These are phyloP conservation scores for Mizuhopecten yessoensis DNA, from an alignment of 1,140 invertebrate species.

Conservation along the genomic window DNA sequence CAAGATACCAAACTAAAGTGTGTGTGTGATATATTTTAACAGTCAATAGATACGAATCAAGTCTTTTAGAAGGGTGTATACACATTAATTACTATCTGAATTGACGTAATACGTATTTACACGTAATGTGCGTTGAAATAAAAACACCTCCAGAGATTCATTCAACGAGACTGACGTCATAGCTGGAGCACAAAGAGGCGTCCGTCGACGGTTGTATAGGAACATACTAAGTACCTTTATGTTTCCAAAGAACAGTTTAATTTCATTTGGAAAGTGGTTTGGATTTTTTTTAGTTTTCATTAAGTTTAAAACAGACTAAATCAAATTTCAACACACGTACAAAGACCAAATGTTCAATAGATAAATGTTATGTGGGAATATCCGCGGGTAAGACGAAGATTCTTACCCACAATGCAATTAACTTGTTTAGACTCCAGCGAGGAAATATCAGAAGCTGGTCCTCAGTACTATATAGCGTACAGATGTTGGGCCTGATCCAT, in stretches of 20 bases:
- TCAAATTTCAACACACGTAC: not conserved
- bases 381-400: not conserved
- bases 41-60: not conserved
- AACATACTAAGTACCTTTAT: not conserved
- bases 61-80: not conserved
- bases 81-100: not conserved
- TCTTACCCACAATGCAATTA: constrained; percentile 39
- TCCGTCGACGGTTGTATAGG: not conserved
- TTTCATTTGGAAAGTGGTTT: not conserved
- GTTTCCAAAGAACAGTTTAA: not conserved
- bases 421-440: not conserved
- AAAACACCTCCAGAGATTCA: not conserved
- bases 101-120: not conserved
- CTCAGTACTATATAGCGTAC: not conserved
- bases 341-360: not conserved
- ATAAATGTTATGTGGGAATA: not conserved
- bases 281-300: not conserved
- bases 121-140: not conserved
- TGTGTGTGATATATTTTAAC: too few species aligned
- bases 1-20: too few species aligned
- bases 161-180: not conserved
- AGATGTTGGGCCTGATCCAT: not conserved
- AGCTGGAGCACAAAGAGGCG: not conserved
- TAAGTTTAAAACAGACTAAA: constrained; percentile 6
- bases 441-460: not conserved